Base-by-base conservation (phyloP, 2,888 invertebrate species). In the Leistus spinibarbis region DNA sequence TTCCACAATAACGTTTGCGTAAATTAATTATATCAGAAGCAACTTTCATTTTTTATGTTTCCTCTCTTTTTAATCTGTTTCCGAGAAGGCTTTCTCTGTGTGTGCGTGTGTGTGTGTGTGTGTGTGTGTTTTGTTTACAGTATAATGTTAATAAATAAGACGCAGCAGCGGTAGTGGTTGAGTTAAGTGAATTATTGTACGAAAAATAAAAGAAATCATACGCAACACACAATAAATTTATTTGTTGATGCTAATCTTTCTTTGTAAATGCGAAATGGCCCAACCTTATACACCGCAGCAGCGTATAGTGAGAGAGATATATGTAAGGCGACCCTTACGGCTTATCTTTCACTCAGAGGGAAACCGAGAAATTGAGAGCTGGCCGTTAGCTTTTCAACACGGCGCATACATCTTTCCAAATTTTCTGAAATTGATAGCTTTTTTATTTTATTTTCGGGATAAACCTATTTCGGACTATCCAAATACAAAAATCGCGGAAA, bases 151-250 rank as follows among this genome's bases (percentile, higher is more conserved):
- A 40, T 40, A 40, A 40, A 40, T 40, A 40, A 40, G 13, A 40
- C 40, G 40, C 40, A 2, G 3, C 40, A 3, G n/a, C n/a, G n/a
- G n/a, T n/a, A n/a, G n/a, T n/a, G n/a, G n/a, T n/a, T n/a, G n/a
- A n/a, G n/a, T n/a, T n/a, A n/a, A n/a, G 40, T 40, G 60, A 60
- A 60, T 60, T 60, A 60, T 60, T 60, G 60, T 16, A 60, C 60
- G 22, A 16, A 60, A 60, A 40, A 40, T 40, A 40, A 40, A 60
- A 60, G 60, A 22, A 60, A 60, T 20, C 60, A 60, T 22, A 60
- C 13, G 22, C 13, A 60, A 60, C 20, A 60, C 60, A 60, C 22
- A 60, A 60, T 60, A 60, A 60, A 60, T 60, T 60, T 60, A 60
- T 60, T 60, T 22, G 10, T 60, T 19, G 60, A 60, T 60, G 60